Conservation (phyloP, 2,797 vertebrate genomes). For the Parauchenoglanis punctatus region DNA sequence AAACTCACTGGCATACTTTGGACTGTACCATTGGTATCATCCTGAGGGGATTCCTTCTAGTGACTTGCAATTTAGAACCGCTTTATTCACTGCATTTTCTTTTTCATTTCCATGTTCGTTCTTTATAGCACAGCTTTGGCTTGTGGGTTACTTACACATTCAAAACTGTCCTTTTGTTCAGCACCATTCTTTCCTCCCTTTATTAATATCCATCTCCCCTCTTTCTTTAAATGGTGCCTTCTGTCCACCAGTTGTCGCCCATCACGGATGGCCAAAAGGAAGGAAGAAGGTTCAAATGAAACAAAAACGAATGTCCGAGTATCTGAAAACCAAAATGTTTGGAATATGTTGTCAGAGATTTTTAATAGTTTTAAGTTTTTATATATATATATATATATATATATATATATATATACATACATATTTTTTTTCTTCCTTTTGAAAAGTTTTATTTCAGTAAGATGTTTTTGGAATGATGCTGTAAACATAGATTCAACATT, state of each 20-base stretch:
- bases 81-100: conserved; percentile 21
- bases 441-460: conserved; percentile 38
- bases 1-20: neutral
- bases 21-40: conserved; percentile 25
- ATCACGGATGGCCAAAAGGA: conserved; percentile 59
- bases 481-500: conserved; percentile 76
- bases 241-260: conserved; percentile 61
- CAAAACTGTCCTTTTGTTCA: neutral
- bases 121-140: conserved; percentile 35
- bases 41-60: conserved; percentile 7
- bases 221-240: conserved; percentile 78
- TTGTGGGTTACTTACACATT: conserved; percentile 35
- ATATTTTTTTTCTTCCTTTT: conserved; percentile 25
- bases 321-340: conserved; percentile 71
- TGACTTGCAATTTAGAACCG: conserved; percentile 1
- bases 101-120: conserved; percentile 19
- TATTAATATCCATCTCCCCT: conserved; percentile 14
- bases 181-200: neutral
- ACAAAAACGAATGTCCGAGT: conserved; percentile 72
- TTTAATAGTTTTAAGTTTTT: conserved; percentile 42
- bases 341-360: conserved; percentile 41
- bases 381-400: neutral
- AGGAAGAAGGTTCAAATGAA: conserved; percentile 62
- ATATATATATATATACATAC: conserved; percentile 1
- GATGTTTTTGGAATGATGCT: conserved; percentile 61